These are phyloP conservation scores for Hipparchia sbordonii DNA, from an alignment of 2,888 invertebrate species.

Conservation along the genomic window DNA sequence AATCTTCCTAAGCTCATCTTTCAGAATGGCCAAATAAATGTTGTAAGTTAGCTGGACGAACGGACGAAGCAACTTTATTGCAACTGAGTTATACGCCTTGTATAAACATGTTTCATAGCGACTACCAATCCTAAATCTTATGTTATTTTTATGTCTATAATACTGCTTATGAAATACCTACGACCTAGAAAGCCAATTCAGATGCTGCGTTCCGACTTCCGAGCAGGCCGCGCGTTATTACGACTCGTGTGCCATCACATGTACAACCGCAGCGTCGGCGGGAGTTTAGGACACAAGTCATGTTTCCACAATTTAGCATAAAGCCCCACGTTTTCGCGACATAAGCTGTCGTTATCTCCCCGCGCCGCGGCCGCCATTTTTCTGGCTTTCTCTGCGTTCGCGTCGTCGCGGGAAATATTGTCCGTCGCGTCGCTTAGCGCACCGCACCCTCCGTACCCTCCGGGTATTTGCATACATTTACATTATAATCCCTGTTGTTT, in stretches of 20 bases:
- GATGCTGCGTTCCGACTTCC: too few relatives aligned
- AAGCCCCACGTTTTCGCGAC: slow-evolving; percentile 64
- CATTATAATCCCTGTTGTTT: slow-evolving; percentile 48
- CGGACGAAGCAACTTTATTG: too few relatives aligned
- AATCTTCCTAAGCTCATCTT: too few relatives aligned
- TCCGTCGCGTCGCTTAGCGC: slow-evolving; percentile 45
- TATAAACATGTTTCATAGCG: too few relatives aligned
- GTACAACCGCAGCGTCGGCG: slow-evolving; percentile 46
- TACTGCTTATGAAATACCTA: too few relatives aligned
- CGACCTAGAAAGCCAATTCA: background rate
- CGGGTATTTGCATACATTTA: slow-evolving; percentile 72
- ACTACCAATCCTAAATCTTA: too few relatives aligned
- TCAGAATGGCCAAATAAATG: too few relatives aligned
- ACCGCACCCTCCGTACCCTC: slow-evolving; percentile 52
- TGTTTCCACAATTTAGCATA: slow-evolving; percentile 64
- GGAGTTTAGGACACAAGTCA: slow-evolving; percentile 61
- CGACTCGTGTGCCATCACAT: slow-evolving; percentile 49
- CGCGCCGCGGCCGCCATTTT: slow-evolving; percentile 3
- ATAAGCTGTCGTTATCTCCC: slow-evolving; percentile 65
- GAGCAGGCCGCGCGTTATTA: slow-evolving; percentile 22
- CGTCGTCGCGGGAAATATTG: slow-evolving; percentile 45
- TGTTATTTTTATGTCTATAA: too few relatives aligned
- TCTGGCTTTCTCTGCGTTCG: slow-evolving; percentile 37
- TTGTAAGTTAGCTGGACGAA: too few relatives aligned
- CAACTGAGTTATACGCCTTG: too few relatives aligned